A percentile compares a stretch with the other conserved stretches of the same genome.
Conservation (phyloP, 2,113 vertebrate species). For the Urocynchramus pylzowi region DNA sequence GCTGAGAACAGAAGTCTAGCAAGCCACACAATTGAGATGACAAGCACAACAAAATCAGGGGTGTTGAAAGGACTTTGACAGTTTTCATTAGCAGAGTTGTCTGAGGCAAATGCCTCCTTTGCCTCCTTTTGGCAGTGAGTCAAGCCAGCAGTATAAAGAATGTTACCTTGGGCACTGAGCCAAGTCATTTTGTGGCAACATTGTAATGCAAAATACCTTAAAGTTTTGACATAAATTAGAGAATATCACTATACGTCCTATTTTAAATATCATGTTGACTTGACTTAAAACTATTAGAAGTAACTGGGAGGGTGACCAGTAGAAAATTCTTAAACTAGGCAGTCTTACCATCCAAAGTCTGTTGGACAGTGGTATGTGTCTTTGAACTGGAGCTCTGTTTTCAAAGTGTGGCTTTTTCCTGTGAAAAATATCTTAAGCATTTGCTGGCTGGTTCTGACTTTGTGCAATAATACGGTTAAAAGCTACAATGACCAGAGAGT, state of each 20-base stretch:
- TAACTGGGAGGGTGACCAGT: not conserved
- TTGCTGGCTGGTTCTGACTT: not conserved
- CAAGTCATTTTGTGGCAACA: not conserved
- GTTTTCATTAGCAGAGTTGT: constrained; percentile 42
- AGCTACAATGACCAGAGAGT: not conserved
- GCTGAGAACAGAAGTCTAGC: not conserved
- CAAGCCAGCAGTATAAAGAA: not conserved
- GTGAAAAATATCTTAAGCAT: not conserved
- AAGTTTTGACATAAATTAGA: constrained; percentile 37
- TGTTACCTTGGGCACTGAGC: constrained; percentile 20
- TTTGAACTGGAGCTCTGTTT: not conserved
- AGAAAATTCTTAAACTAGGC: not conserved
- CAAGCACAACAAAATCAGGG: constrained; percentile 46
- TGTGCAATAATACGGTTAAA: not conserved
- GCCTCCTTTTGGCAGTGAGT: not conserved
- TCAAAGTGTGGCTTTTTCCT: not conserved
- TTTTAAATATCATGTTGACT: constrained; percentile 18
- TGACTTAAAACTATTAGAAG: constrained; percentile 15
- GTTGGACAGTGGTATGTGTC: not conserved
- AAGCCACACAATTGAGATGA: constrained; percentile 19
- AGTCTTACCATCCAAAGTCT: not conserved
- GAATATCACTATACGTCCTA: not conserved
- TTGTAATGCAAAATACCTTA: constrained; percentile 31
- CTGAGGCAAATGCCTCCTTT: constrained; percentile 35
- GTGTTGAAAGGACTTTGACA: constrained; percentile 38